phyloP scores from a whole-genome alignment of 2,113 vertebrate species.

The Xyliphius kryptos region DNA sequence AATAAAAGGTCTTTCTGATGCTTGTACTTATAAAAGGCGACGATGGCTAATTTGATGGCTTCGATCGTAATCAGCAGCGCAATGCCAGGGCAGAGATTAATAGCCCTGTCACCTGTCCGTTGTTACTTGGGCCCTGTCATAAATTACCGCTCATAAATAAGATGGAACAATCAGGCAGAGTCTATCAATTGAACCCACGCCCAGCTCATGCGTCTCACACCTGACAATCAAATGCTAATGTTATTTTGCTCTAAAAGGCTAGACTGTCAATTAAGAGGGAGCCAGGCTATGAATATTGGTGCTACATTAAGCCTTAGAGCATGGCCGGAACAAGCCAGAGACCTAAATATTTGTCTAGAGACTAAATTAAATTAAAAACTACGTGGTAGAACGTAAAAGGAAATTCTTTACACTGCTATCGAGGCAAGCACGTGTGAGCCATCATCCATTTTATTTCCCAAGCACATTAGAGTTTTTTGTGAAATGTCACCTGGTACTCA shows the following conservation, averaged over 20 bases:
- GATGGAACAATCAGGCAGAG: slow-evolving; percentile 94
- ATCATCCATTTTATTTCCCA: too few species aligned
- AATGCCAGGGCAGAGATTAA: slow-evolving; percentile 84
- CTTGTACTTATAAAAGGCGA: slow-evolving; percentile 79
- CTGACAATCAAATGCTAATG: slow-evolving; percentile 72
- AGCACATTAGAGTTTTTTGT: too few species aligned
- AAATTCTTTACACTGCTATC: too few species aligned
- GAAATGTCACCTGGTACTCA: slow-evolving; percentile 95
- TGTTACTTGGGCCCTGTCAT: slow-evolving; percentile 89
- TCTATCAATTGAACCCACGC: slow-evolving; percentile 82
- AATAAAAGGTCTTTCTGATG: slow-evolving; percentile 98
- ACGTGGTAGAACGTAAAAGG: too few species aligned
- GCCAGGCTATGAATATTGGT: too few species aligned
- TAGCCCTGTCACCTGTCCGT: slow-evolving; percentile 71
- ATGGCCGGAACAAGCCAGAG: too few species aligned
- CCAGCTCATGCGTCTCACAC: slow-evolving; percentile 70
- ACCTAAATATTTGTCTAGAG: too few species aligned
- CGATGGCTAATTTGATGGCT: slow-evolving; percentile 96
- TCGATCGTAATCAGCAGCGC: slow-evolving; percentile 86
- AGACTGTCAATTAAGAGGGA: slow-evolving; percentile 65
- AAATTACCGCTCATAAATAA: slow-evolving; percentile 99
- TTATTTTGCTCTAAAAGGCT: slow-evolving; percentile 76
- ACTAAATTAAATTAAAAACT: too few species aligned
- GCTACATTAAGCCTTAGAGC: too few species aligned
- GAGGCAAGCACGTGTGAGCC: too few species aligned